These are phyloP conservation scores for Gyps fulvus DNA, from an alignment of 2,113 vertebrate species.

Conservation along the genomic window DNA sequence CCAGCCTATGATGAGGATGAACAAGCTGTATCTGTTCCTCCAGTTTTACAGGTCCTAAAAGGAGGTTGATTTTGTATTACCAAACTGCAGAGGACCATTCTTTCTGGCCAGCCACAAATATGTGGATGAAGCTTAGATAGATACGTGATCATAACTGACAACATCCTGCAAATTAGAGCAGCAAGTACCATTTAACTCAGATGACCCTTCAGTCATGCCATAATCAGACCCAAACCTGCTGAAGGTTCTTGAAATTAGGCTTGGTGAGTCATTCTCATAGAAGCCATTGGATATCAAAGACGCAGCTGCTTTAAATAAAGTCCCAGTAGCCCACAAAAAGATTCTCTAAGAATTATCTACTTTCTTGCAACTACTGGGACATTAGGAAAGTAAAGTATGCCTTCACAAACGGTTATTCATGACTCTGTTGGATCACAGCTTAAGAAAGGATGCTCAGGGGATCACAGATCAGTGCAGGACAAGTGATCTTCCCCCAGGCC, in stretches of 20 bases:
- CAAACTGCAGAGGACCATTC: not conserved
- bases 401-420: not conserved
- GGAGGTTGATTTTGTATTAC: not conserved
- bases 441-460: not conserved
- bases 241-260: not conserved
- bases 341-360: not conserved
- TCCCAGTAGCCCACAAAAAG: not conserved
- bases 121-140: not conserved
- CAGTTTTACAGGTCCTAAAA: not conserved
- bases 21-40: not conserved
- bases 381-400: not conserved
- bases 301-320: not conserved
- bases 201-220: not conserved
- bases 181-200: not conserved
- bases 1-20: not conserved
- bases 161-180: not conserved
- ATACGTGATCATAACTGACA: not conserved
- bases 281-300: not conserved
- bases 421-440: not conserved
- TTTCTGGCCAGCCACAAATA: not conserved
- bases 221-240: not conserved
- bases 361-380: not conserved
- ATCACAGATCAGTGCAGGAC: not conserved
- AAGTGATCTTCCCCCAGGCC: not conserved
- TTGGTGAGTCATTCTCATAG: not conserved